A percentile compares a stretch with the other conserved stretches of the same genome.
Evolutionary conservation across 2,113 vertebrate genomes (phyloP).

Genomic region (Bos taurus): DNA sequence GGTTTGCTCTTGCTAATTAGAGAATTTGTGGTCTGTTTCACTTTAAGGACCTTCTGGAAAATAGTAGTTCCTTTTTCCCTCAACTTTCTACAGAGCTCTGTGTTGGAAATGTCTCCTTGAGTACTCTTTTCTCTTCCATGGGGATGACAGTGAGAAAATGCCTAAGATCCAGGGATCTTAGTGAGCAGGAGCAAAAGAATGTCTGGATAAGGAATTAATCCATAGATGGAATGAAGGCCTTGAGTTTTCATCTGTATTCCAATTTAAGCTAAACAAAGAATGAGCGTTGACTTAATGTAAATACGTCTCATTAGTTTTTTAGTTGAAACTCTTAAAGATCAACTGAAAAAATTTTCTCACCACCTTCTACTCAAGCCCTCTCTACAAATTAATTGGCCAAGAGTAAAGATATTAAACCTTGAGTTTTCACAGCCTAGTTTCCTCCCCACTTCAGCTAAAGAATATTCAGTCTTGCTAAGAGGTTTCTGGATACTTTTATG

Average conservation of each 20-base stretch:
- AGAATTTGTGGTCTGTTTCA: neutral
- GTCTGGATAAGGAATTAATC: neutral
- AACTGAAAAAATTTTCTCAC: neutral
- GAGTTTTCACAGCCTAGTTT: neutral
- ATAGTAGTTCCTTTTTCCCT: neutral
- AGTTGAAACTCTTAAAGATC: neutral
- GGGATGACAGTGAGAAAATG: neutral
- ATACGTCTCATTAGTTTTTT: neutral
- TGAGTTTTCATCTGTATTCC: neutral
- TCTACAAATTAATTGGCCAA: neutral
- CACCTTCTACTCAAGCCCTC: neutral
- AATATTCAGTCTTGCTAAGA: neutral
- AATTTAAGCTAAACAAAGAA: neutral
- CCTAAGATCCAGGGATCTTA: neutral
- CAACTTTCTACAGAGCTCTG: neutral
- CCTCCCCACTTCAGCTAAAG: neutral
- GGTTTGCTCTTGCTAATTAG: conserved; percentile 31
- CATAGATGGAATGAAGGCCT: neutral
- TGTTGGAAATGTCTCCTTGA: neutral
- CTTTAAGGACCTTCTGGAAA: conserved; percentile 20
- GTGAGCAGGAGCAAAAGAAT: neutral
- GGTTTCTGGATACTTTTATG: neutral
- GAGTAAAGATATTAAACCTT: neutral
- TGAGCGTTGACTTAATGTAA: neutral
- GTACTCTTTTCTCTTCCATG: neutral